Evolutionary conservation across 1,140 invertebrate genomes (phyloP), one percentile per base, ranked within the genome.

Genomic region (Lepidurus arcticus): DNA sequence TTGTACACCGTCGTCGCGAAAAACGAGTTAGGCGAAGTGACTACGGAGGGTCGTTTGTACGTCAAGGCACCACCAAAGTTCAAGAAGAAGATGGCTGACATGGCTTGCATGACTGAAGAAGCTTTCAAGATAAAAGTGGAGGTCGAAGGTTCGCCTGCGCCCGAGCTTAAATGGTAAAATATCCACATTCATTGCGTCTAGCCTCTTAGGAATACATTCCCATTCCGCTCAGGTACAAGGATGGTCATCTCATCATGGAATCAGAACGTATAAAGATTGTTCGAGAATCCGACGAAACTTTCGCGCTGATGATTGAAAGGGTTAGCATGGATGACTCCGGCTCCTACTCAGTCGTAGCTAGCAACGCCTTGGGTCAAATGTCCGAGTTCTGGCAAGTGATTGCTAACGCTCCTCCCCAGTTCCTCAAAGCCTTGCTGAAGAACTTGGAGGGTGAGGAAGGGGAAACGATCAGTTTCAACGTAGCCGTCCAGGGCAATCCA

Each of bases 291-390:
- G 87, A 89, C 7, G 88, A 90, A 82, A 88, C 87, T 10, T 92
- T 92, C 81, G 89, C 90, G 42, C 86, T 99, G 26, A 89, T 91
- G 16, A 93, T 99, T 73, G 91, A 92, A 78, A 90, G 94, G 78
- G 90, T 93, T 0, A 89, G 88, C 75, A 86, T 96, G 1, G 92
- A 93, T 42, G 97, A 99, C 84, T 88, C 93, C 43, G 97, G 96
- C 9, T 93, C 92, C n/a, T 99, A 98, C 83, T 95, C 95, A 0
- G 91, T 97, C 13, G 90, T 96, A 1, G 94, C 96, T 0, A 92
- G 91, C 77, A 99, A 98, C 83, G 91, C 95, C 81, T 87, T 94
- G 47, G 94, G 92, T 83, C 92, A 95, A 85, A 92, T 92, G 65
- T 93, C 93, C 0, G 92, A 94, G 82, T 92, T 93, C 83, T 94